A percentile compares a stretch with the other conserved stretches of the same genome.
Evolutionary conservation across 37 sponge, comb jelly and placozoan species (phyloP).

Genomic region (Spongilla lacustris): DNA sequence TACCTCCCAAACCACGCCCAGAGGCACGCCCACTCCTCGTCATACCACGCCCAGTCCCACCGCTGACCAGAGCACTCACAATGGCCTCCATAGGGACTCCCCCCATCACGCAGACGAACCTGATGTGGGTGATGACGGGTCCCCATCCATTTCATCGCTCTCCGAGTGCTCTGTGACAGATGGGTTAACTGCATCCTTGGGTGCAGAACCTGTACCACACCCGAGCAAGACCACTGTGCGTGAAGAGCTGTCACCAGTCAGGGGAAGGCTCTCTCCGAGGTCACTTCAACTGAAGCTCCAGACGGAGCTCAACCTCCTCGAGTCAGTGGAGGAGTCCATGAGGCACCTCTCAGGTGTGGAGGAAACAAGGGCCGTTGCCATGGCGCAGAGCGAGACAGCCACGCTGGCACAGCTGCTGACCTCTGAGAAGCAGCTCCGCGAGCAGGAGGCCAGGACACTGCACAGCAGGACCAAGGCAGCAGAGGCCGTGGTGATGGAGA

Average conservation of each 20-base stretch:
- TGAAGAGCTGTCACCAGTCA: neutral
- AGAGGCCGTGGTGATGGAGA: neutral
- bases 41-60: neutral
- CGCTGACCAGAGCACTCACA: too few species aligned
- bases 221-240: neutral
- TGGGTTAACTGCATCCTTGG: neutral
- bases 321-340: constrained; percentile 69
- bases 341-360: constrained; percentile 57
- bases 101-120: too few species aligned
- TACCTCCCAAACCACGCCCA: neutral
- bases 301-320: constrained; percentile 62
- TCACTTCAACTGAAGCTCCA: constrained; percentile 61
- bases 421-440: constrained; percentile 31
- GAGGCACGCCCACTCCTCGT: neutral
- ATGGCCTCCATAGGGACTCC: neutral
- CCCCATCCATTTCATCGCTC: neutral
- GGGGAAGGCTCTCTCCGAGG: constrained; percentile 66
- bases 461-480: constrained; percentile 6
- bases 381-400: constrained; percentile 66
- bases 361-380: constrained; percentile 39
- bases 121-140: neutral
- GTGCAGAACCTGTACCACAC: neutral
- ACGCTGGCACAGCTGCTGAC: constrained; percentile 67
- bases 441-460: constrained; percentile 8
- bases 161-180: neutral